Evolutionary conservation across 1,140 invertebrate species (phyloP).

Genomic region (Apis mellifera): Amel_HAv3.1 CM009931.2:19315501-19316000

Average conservation of each 20-base stretch:
- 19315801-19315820: constrained; percentile 68
- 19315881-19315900: constrained; percentile 54
- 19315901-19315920: background rate
- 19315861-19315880: constrained; percentile 72
- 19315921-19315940: constrained; percentile 65
- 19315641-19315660: constrained; percentile 59
- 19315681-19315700: background rate
- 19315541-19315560: constrained; percentile 62
- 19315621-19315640: constrained; percentile 55
- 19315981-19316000: constrained; percentile 94
- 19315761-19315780: background rate
- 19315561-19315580: constrained; percentile 66
- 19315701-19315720: background rate
- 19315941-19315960: constrained; percentile 87
- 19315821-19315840: constrained; percentile 70
- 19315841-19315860: constrained; percentile 75
- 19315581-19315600: constrained; percentile 46
- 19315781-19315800: constrained; percentile 48
- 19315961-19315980: constrained; percentile 91
- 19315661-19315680: constrained; percentile 39
- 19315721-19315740: constrained; percentile 15
- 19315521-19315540: constrained; percentile 71
- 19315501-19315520: constrained; percentile 80
- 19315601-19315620: constrained; percentile 59
- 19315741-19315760: background rate